Conservation (phyloP, 2,113 vertebrate species). For the Zonotrichia leucophrys region DNA sequence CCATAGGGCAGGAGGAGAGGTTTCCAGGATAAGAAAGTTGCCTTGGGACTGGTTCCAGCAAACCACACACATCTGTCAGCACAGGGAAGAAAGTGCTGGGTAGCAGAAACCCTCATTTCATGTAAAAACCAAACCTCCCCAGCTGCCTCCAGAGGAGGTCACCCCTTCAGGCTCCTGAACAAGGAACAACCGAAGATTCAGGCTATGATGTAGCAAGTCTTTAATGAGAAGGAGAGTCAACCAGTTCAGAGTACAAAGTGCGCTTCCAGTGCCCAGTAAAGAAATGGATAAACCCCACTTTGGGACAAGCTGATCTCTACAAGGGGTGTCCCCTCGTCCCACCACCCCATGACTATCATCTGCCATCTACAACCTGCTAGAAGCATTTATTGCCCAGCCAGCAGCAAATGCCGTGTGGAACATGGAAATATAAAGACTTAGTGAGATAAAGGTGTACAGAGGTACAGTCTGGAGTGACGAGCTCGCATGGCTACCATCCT, state of each 20-base stretch:
- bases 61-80: not conserved
- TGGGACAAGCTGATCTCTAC: not conserved
- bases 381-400: not conserved
- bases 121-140: not conserved
- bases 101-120: not conserved
- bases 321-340: not conserved
- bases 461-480: not conserved
- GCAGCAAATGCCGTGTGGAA: not conserved
- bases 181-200: not conserved
- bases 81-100: not conserved
- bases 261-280: not conserved
- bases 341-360: not conserved
- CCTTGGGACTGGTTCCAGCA: not conserved
- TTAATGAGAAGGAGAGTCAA: conserved; percentile 43
- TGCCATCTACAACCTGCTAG: not conserved
- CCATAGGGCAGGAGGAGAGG: not conserved
- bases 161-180: not conserved
- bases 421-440: not conserved
- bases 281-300: not conserved
- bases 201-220: conserved; percentile 21
- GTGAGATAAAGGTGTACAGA: not conserved
- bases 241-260: not conserved
- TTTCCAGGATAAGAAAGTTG: not conserved
- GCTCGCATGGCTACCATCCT: not conserved
- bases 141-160: not conserved